Evolutionary conservation across 2,888 invertebrate genomes (phyloP).

Genomic region (Candidula unifasciata): DNA sequence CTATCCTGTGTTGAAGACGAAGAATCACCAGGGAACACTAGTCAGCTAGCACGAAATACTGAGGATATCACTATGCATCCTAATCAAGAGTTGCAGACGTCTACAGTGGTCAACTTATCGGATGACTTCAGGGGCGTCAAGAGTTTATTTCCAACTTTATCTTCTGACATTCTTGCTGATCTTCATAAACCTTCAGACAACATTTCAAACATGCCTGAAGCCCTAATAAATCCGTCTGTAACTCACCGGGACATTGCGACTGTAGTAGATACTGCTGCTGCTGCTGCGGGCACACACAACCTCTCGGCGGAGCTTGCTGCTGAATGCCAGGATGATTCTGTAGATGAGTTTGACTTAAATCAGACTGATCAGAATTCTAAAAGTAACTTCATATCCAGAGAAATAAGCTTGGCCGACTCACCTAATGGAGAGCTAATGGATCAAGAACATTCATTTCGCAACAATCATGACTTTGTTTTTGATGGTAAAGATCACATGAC

Average conservation of each 20-base stretch:
- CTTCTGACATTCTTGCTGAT: background rate
- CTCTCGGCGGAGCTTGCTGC: slow-evolving; percentile 61
- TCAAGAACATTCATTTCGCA: background rate
- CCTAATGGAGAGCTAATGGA: background rate
- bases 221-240: slow-evolving; percentile 30
- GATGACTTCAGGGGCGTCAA: background rate
- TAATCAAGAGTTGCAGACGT: background rate
- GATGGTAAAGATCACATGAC: slow-evolving; percentile 66
- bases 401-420: background rate
- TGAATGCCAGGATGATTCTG: slow-evolving; percentile 59
- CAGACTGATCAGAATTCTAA: slow-evolving; percentile 19
- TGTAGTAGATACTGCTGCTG: slow-evolving; percentile 51
- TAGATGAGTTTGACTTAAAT: slow-evolving; percentile 64
- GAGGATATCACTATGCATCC: background rate
- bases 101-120: background rate
- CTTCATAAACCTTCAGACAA: slow-evolving; percentile 18
- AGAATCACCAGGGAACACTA: background rate
- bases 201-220: slow-evolving; percentile 28
- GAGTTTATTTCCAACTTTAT: background rate
- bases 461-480: slow-evolving; percentile 61
- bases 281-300: slow-evolving; percentile 52
- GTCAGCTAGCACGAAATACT: background rate
- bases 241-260: slow-evolving; percentile 52
- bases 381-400: background rate
- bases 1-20: background rate